phyloP scores from a whole-genome alignment of 1,140 invertebrate species.

The Telenomus remus region DNA sequence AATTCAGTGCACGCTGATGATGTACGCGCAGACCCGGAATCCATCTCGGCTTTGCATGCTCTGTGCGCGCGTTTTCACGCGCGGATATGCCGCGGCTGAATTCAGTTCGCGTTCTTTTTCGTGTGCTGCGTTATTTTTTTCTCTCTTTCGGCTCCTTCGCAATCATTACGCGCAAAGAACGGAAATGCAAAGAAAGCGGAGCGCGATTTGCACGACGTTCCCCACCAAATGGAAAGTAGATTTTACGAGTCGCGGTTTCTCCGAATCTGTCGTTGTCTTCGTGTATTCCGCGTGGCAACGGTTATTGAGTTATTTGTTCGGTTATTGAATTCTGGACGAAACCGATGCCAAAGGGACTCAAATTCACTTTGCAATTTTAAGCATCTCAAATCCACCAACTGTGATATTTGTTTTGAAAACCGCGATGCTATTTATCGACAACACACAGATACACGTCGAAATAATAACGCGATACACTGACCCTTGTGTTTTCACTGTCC shows the following conservation, averaged over 20 bases:
- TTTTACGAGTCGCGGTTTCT: slow-evolving; percentile 14
- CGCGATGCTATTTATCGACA: background rate
- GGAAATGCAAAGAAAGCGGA: background rate
- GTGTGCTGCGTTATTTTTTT: too few species aligned
- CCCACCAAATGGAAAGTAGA: slow-evolving; percentile 33
- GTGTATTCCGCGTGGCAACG: slow-evolving; percentile 18
- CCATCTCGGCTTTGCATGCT: slow-evolving; percentile 42
- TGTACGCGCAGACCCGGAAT: slow-evolving; percentile 55
- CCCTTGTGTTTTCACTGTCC: background rate
- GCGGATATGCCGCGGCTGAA: slow-evolving; percentile 35
- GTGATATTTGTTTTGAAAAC: slow-evolving; percentile 11
- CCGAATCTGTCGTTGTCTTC: slow-evolving; percentile 22
- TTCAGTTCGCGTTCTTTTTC: slow-evolving; percentile 37
- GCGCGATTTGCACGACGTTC: slow-evolving; percentile 24
- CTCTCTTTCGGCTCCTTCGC: too few species aligned
- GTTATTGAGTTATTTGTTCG: slow-evolving; percentile 39
- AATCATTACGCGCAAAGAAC: slow-evolving; percentile 14
- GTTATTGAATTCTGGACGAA: slow-evolving; percentile 23
- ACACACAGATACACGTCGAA: slow-evolving; percentile 8
- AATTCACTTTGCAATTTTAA: slow-evolving; percentile 38
- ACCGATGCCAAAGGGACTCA: slow-evolving; percentile 6
- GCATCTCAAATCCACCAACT: background rate
- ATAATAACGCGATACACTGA: slow-evolving; percentile 1
- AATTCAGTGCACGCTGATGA: slow-evolving; percentile 62
- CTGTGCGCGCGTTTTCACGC: slow-evolving; percentile 39